Evolutionary conservation across 2,113 vertebrate genomes (phyloP).

Genomic region (Dicaeum eximium): DNA sequence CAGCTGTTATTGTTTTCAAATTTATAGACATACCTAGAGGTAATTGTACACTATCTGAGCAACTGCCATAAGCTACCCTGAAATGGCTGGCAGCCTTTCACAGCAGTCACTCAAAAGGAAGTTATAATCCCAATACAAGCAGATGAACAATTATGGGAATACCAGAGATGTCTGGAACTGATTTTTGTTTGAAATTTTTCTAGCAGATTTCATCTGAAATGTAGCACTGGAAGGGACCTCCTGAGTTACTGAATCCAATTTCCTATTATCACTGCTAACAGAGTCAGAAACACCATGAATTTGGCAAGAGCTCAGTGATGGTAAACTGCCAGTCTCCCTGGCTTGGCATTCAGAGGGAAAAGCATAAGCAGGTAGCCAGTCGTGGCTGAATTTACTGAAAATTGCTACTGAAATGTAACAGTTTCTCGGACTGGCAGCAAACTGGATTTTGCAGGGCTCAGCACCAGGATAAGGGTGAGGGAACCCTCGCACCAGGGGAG

Average conservation of each 20-base stretch:
- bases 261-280: not conserved
- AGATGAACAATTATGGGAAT: not conserved
- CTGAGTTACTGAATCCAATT: not conserved
- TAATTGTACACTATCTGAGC: not conserved
- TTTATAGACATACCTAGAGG: not conserved
- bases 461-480: not conserved
- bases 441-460: not conserved
- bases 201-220: not conserved
- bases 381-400: not conserved
- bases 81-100: not conserved
- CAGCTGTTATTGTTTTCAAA: constrained; percentile 9
- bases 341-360: not conserved
- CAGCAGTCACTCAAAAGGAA: not conserved
- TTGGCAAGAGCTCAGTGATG: not conserved
- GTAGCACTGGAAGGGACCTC: not conserved
- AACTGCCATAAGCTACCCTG: not conserved
- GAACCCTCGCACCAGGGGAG: not conserved
- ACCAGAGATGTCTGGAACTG: not conserved
- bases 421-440: not conserved
- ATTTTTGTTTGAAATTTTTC: not conserved
- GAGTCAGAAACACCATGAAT: not conserved
- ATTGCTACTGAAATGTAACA: not conserved
- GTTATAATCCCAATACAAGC: not conserved
- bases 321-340: not conserved
- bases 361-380: not conserved